phyloP scores from a whole-genome alignment of 2,797 vertebrate species.

The Mionectes olivaceus region DNA sequence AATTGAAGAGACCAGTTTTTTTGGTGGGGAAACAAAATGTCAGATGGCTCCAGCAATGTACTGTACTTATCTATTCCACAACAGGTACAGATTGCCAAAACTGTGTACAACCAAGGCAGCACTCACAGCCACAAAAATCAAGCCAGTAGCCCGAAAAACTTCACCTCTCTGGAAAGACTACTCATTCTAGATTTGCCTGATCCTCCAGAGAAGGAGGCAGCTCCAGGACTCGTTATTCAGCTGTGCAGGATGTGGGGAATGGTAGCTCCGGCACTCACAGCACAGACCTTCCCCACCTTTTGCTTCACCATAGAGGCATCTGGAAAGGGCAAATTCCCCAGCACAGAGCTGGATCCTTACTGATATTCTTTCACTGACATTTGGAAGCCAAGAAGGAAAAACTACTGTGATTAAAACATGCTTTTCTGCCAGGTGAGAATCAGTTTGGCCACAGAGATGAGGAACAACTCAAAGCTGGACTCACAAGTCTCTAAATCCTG shows the following conservation, averaged over 20 bases:
- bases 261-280: not conserved
- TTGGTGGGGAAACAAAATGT: not conserved
- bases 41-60: not conserved
- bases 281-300: not conserved
- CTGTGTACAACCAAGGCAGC: not conserved
- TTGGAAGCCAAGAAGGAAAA: not conserved
- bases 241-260: fast-evolving
- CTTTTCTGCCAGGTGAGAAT: not conserved
- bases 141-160: not conserved
- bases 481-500: not conserved
- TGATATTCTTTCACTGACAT: not conserved
- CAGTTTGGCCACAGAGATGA: not conserved
- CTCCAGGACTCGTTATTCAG: not conserved
- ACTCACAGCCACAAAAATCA: not conserved
- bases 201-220: not conserved
- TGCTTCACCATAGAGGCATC: not conserved
- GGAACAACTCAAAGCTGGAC: not conserved
- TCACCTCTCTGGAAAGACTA: not conserved
- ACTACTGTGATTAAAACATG: not conserved
- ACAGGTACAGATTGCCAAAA: not conserved
- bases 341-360: not conserved
- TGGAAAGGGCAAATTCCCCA: not conserved
- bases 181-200: not conserved
- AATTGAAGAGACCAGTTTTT: not conserved
- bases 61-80: not conserved